phyloP scores from a whole-genome alignment of 2,113 vertebrate species.

The Python bivittatus region DNA sequence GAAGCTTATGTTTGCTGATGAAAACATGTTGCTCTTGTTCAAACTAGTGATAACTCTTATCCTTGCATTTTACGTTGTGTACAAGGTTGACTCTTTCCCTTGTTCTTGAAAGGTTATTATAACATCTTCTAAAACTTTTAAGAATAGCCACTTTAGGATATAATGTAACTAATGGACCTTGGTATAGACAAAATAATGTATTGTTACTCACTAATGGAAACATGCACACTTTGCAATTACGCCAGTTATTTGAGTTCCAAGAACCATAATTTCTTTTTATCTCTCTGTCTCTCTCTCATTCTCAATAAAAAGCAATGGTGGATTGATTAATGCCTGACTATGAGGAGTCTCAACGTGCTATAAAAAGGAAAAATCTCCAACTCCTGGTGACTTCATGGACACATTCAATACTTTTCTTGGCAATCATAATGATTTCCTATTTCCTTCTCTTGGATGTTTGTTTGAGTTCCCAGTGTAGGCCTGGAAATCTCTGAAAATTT shows the following conservation, averaged over 20 bases:
- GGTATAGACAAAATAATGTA: neutral
- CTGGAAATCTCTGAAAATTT: no score
- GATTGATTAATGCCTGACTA: slow-evolving; percentile 7
- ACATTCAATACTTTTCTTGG: no score
- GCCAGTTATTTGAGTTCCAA: slow-evolving; percentile 5
- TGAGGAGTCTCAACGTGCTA: neutral
- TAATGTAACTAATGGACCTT: slow-evolving; percentile 17
- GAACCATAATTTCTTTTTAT: neutral
- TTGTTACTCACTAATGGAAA: neutral
- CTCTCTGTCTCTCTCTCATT: neutral
- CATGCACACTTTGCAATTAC: neutral
- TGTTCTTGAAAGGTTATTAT: neutral
- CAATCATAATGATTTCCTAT: no score
- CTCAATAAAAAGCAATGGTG: neutral
- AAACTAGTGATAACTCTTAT: slow-evolving; percentile 30
- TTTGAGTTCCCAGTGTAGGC: no score
- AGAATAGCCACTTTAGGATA: neutral
- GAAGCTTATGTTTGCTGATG: slow-evolving; percentile 35
- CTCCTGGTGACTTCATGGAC: no score
- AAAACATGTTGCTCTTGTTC: slow-evolving; percentile 55
- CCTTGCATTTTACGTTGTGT: neutral
- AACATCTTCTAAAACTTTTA: slow-evolving; percentile 19
- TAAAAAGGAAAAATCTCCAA: no score
- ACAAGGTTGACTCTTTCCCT: neutral
- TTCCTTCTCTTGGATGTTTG: no score